phyloP scores from a whole-genome alignment of 1,140 invertebrate species.

The Polypedilum vanderplanki region DNA sequence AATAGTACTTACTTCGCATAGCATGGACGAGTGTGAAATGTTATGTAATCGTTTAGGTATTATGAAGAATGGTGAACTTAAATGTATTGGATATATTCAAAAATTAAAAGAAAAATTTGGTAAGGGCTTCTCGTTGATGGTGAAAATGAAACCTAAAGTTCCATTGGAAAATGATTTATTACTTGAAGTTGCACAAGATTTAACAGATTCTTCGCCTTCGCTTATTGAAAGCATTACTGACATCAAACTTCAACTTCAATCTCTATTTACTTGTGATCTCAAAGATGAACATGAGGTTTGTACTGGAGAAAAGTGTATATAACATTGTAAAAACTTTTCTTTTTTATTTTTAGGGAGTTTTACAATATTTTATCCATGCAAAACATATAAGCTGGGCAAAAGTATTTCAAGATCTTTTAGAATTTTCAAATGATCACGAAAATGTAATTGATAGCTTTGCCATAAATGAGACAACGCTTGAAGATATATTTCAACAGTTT shows the following conservation, averaged over 20 bases:
- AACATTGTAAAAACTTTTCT: slow-evolving; percentile 32
- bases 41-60: slow-evolving; percentile 71
- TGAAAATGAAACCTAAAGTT: slow-evolving; percentile 40
- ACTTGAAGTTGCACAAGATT: not conserved
- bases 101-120: slow-evolving; percentile 45
- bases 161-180: slow-evolving; percentile 32
- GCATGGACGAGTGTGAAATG: slow-evolving; percentile 84
- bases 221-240: slow-evolving; percentile 36
- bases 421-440: slow-evolving; percentile 31
- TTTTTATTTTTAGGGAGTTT: slow-evolving; percentile 31
- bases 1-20: slow-evolving; percentile 49
- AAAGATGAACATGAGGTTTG: slow-evolving; percentile 37
- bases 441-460: slow-evolving; percentile 40
- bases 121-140: slow-evolving; percentile 45
- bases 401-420: slow-evolving; percentile 37
- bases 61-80: slow-evolving; percentile 68
- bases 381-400: slow-evolving; percentile 38
- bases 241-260: slow-evolving; percentile 32
- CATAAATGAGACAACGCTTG: slow-evolving; percentile 41
- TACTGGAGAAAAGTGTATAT: not conserved
- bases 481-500: slow-evolving; percentile 40
- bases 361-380: slow-evolving; percentile 38
- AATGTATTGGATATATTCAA: slow-evolving; percentile 46
- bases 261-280: slow-evolving; percentile 34
- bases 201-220: slow-evolving; percentile 32